Evolutionary conservation across 2,113 vertebrate species (phyloP), one percentile per base, ranked within the genome.

Genomic region (Ifrita kowaldi): DNA sequence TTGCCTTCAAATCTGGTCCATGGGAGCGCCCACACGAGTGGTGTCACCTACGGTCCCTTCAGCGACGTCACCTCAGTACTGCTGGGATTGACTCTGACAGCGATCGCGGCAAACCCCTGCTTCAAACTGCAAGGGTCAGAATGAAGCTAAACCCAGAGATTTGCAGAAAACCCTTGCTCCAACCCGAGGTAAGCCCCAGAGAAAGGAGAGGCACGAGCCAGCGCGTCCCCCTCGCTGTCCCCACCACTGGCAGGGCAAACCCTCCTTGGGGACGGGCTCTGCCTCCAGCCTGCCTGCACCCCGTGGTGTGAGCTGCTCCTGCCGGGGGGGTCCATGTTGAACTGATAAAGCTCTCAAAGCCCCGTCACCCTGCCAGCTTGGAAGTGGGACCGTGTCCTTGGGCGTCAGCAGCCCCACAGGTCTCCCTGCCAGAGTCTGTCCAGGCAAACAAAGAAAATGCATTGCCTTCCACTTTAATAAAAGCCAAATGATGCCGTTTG

Each of bases 401-500:
- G 50, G 80, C 0, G 3, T 49, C 26, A 41, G 80, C 93, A 84
- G 85, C 70, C 82, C 80, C 39, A 37, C n/a, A 27, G 73, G 69
- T 95, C 84, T 81, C 90, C 69, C 90, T 85, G 94, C 78, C 74
- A 87, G 74, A 93, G 47, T 44, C 89, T 24, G 74, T 24, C 78
- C 91, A 65, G 87, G 62, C 73, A 63, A 92, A 96, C 91, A 95
- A 96, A 95, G 95, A 90, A 90, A 96, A 90, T 15, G 50, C 95
- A 87, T 93, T 68, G 33, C 88, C 88, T 94, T 93, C 95, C 89
- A 87, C 90, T 96, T 96, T 97, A 97, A 97, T 97, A 96, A 97
- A 97, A 97, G 96, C 96, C 96, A 97, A 97, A 96, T 96, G 96
- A 97, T 96, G 95, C 93, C 17, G 41, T 90, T 96, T 94, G 95